Conservation (phyloP, 2,888 invertebrate species). For the Sturmia bella region DNA sequence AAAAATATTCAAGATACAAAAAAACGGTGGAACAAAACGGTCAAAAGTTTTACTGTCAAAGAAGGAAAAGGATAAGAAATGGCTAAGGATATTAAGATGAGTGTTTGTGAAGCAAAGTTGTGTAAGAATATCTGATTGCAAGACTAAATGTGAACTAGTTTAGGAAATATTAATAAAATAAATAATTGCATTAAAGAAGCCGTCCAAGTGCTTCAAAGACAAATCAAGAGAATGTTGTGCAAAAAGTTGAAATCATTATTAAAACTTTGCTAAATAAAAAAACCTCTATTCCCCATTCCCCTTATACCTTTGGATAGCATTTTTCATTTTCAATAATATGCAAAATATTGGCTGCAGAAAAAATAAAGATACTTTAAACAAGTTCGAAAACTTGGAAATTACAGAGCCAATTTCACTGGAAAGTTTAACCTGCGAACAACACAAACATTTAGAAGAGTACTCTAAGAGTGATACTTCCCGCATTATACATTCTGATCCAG, state of each 20-base stretch:
- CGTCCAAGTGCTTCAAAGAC: constrained; percentile 62
- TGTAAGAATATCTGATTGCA: neutral
- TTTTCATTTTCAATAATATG: constrained; percentile 76
- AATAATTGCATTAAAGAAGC: constrained; percentile 60
- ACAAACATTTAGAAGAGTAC: constrained; percentile 45
- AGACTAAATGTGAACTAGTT: constrained; percentile 8
- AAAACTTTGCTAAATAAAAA: constrained; percentile 8
- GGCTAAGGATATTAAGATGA: constrained; percentile 32
- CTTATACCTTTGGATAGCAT: neutral
- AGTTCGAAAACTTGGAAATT: constrained; percentile 68
- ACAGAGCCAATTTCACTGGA: constrained; percentile 62
- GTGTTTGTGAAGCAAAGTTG: neutral
- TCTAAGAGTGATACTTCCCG: constrained; percentile 42
- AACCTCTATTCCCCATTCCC: neutral
- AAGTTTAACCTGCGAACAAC: constrained; percentile 55
- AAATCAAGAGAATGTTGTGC: constrained; percentile 29
- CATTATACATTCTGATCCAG: constrained; percentile 69
- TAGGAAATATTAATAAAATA: constrained; percentile 10
- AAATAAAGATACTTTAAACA: constrained; percentile 66
- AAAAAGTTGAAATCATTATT: neutral
- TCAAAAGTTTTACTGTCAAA: neutral
- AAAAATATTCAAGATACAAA: constrained; percentile 14
- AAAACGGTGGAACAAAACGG: neutral
- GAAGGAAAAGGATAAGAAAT: constrained; percentile 38
- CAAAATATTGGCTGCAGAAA: constrained; percentile 76